Base-by-base conservation (phyloP, 2,888 invertebrate species). In the Tetragnatha montana region DNA sequence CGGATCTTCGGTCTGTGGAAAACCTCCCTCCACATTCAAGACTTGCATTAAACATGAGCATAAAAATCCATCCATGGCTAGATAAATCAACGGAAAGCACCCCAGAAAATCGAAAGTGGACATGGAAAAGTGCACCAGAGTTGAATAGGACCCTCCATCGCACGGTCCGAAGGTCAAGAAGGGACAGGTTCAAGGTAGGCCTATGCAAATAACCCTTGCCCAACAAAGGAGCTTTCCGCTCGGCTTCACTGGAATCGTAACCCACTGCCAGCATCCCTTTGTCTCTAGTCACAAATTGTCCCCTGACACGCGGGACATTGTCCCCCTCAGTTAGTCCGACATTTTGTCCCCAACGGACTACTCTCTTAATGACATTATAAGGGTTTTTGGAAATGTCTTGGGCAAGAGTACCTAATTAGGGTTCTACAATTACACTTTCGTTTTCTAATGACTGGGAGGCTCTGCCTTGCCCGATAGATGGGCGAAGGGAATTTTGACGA, bases 221-320 rank as follows among this genome's bases (percentile, higher is more conserved):
- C 76, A 76, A 76, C 50, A 17, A 35, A 76, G 68, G 21, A 19
- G 68, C 68, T 79, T 79, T 79, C 60, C 79, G 79, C 69, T 79
- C 68, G 79, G 79, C 22, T 79, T 35, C 79, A 69, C 79, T 79
- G 79, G 60, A 68, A 79, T 68, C 79, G 79, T 79, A 79, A 79
- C 79, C 79, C 35, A 79, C 68, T 79, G 17, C 79, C 50, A 21
- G 60, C 79, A 68, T 79, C 68, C 51, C 79, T 79, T 79, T 79
- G 79, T 79, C 68, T 68, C n/a, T n/a, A 4, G 35, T 35, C 69
- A 17, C 79, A 79, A 79, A 79, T 17, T 51, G 22, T 22, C 60
- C 22, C 7, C 68, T 17, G n/a, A 17, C 76, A 49, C 76, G 76
- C 49, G 47, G 70, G 70, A 70, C 21, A n/a, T 74, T 35, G 22